These are phyloP conservation scores for Lysandra bellargus DNA, from an alignment of 2,888 invertebrate species.

Conservation along the genomic window DNA sequence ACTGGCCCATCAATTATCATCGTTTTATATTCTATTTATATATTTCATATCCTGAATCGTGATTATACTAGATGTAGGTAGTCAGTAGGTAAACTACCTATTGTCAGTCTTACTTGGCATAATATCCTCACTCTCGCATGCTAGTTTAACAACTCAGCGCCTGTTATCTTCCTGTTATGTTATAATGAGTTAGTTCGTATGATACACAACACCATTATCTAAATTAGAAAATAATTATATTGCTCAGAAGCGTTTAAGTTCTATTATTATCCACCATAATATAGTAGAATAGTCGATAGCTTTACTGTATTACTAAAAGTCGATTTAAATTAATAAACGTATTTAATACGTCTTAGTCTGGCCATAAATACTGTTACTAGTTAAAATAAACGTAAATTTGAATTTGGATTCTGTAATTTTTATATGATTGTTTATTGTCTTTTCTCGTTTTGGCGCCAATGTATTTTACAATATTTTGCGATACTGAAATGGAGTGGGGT, in stretches of 20 bases:
- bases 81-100: not conserved
- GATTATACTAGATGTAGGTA: constrained; percentile 31
- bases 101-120: not conserved
- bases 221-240: not conserved
- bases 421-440: too few relatives aligned
- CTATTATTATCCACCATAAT: not conserved
- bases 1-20: constrained; percentile 49
- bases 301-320: not conserved
- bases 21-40: constrained; percentile 43
- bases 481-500: too few relatives aligned
- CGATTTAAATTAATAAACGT: not conserved
- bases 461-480: too few relatives aligned
- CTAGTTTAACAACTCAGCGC: not conserved
- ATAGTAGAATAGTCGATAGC: not conserved
- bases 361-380: too few relatives aligned
- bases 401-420: too few relatives aligned
- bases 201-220: not conserved
- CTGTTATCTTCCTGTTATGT: not conserved
- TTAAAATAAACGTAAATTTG: too few relatives aligned
- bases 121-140: not conserved
- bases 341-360: not conserved
- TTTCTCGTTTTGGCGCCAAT: too few relatives aligned
- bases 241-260: not conserved
- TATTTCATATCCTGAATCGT: constrained; percentile 40
- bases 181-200: not conserved